Evolutionary conservation across 2,797 vertebrate genomes (phyloP), one percentile per base, ranked within the genome.

Genomic region (Coranthus polyacanthus): DNA sequence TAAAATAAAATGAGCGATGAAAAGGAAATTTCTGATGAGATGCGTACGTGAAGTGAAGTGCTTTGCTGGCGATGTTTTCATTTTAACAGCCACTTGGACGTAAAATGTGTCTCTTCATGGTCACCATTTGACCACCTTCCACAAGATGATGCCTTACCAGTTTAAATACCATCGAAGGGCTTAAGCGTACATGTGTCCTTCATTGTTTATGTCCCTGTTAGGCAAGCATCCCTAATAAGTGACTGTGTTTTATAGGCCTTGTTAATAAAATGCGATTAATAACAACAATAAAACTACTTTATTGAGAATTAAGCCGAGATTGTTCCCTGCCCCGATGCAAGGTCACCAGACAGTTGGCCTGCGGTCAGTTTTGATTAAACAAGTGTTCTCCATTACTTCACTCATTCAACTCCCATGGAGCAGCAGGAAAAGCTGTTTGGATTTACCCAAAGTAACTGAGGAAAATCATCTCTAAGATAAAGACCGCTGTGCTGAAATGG

Each of bases 261-360:
- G 5, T 75, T 57, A 60, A 72, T 79, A 69, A 75, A 75, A 13
- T 53, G 38, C 46, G 5, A 24, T 64, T 60, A 70, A 64, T 68
- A 79, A 58, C 49, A 3, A 15, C 10, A 50, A 50, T 50, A 50
- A 39, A 50, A 34, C 24, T 18, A 50, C 2, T n/a, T 12, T 17
- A 39, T 39, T 6, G 12, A 50, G 7, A 32, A 32, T 50, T 0
- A 0, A 52, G 8, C 20, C 54, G 42, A 70, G 54, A 21, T 47
- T 44, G 16, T 46, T 71, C 62, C 58, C 41, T 62, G 37, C 34
- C 54, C 37, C 41, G 37, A 47, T 68, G 36, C 45, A 44, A 57
- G 57, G 57, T 72, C 56, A 70, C 57, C 56, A 78, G 51, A 34
- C 61, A 47, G 29, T 29, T 32, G 59, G 50, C 43, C 50, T 58